These are phyloP conservation scores for Therioaphis trifolii DNA, from an alignment of 2,888 invertebrate species.

Conservation along the genomic window DNA sequence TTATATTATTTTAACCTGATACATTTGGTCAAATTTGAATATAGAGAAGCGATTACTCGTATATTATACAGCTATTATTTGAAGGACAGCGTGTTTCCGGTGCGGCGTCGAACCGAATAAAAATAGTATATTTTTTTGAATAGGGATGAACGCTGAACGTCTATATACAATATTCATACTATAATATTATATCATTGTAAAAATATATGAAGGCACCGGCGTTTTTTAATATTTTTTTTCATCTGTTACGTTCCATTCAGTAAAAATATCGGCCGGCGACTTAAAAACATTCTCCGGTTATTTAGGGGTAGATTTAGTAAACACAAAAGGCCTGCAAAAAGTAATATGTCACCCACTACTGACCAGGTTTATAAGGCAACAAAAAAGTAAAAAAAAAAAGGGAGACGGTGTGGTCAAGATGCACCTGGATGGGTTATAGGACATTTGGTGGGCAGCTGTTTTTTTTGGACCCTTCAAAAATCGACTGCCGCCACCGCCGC, in stretches of 20 bases:
- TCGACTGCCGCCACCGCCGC: conserved; percentile 61
- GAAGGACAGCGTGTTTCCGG: conserved; percentile 1
- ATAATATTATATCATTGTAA: conserved; percentile 12
- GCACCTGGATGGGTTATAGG: conserved; percentile 63
- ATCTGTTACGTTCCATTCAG: conserved; percentile 34
- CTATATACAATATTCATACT: conserved; percentile 6
- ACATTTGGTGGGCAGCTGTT: conserved; percentile 63
- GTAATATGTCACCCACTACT: conserved; percentile 63
- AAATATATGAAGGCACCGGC: conserved; percentile 1
- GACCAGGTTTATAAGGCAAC: conserved; percentile 63
- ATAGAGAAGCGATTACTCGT: background rate
- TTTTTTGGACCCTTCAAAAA: conserved; percentile 63
- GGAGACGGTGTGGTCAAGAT: conserved; percentile 61
- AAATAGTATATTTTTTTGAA: conserved; percentile 45
- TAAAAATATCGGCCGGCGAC: conserved; percentile 34
- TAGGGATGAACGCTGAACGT: conserved; percentile 43
- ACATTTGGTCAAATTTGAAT: background rate
- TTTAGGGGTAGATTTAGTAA: conserved; percentile 62
- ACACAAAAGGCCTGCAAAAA: conserved; percentile 61
- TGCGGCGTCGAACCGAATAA: conserved; percentile 17
- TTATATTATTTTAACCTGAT: background rate
- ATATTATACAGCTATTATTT: background rate
- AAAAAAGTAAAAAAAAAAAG: conserved; percentile 57
- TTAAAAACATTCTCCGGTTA: conserved; percentile 60
- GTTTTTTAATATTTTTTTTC: conserved; percentile 51